A percentile compares a stretch with the other conserved stretches of the same genome.
phyloP scores from a whole-genome alignment of 1,140 invertebrate species.

The Penaeus indicus region DNA sequence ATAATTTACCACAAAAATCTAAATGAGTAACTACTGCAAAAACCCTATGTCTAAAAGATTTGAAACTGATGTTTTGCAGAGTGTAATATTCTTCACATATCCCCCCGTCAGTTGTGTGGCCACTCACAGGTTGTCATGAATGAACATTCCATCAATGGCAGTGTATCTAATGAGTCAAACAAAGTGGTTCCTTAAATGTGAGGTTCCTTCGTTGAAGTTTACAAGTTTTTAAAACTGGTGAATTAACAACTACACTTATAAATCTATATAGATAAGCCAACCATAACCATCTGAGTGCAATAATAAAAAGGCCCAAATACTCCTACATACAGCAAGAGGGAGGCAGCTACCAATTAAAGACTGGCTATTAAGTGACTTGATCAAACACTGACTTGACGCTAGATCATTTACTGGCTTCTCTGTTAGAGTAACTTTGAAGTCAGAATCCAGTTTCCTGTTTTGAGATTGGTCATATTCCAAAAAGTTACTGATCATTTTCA shows the following conservation, averaged over 20 bases:
- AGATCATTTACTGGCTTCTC: too few relatives aligned
- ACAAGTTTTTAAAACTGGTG: conserved; percentile 53
- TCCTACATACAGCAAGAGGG: conserved; percentile 43
- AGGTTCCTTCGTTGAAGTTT: conserved; percentile 59
- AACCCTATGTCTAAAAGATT: too few relatives aligned
- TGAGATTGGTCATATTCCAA: too few relatives aligned
- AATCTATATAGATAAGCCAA: conserved; percentile 56
- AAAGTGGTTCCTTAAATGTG: conserved; percentile 55
- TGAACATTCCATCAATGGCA: conserved; percentile 1
- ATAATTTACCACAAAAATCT: too few relatives aligned
- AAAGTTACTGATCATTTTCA: too few relatives aligned
- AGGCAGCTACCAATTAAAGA: conserved; percentile 39
- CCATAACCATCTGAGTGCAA: conserved; percentile 62
- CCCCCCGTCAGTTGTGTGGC: too few relatives aligned
- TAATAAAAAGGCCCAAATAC: conserved; percentile 58
- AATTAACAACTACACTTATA: conserved; percentile 57
- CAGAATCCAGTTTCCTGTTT: too few relatives aligned
- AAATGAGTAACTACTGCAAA: too few relatives aligned
- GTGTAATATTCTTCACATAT: too few relatives aligned
- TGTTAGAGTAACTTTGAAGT: too few relatives aligned
- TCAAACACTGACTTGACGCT: neutral
- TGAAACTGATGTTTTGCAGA: too few relatives aligned
- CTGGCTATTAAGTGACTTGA: conserved; percentile 41
- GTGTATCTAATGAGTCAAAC: conserved; percentile 26
- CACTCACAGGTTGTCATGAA: conserved; percentile 9